Percentiles rank a stretch among this genome's conserved stretches.
Evolutionary conservation across 2,113 vertebrate genomes (phyloP).

Genomic region (Poeciliopsis turrubarensis): DNA sequence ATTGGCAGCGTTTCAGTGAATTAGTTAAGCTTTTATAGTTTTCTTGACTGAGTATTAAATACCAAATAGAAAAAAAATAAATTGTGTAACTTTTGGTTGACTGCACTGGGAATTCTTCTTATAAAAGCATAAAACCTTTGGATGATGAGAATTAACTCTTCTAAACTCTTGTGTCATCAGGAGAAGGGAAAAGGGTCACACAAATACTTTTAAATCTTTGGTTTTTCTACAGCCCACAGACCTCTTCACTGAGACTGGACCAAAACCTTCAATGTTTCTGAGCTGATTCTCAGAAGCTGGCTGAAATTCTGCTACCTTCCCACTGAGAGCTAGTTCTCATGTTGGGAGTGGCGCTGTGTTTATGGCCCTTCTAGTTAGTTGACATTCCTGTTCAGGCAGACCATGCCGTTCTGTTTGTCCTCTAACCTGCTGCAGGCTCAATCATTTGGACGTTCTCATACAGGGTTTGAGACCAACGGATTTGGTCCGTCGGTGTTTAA

Average conservation of each 20-base stretch:
- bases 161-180: too few relatives aligned
- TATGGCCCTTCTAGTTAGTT: slow-evolving; percentile 54
- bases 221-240: background rate
- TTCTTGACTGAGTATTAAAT: background rate
- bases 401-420: slow-evolving; percentile 17
- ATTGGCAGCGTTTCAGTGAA: background rate
- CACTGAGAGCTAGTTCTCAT: background rate
- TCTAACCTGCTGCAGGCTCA: background rate
- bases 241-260: background rate
- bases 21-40: background rate
- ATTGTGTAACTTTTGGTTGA: background rate
- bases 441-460: background rate
- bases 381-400: slow-evolving; percentile 65
- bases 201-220: too few relatives aligned
- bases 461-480: background rate
- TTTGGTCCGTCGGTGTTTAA: background rate
- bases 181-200: too few relatives aligned
- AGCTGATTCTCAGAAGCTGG: background rate
- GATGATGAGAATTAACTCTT: background rate
- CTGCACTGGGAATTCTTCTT: background rate
- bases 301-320: background rate
- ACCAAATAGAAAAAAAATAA: background rate
- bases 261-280: background rate
- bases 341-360: slow-evolving; percentile 34
- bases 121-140: background rate